A percentile compares a stretch with the other conserved stretches of the same genome.
phyloP scores from a whole-genome alignment of 2,113 vertebrate genomes.

The Silurus meridionalis region DNA sequence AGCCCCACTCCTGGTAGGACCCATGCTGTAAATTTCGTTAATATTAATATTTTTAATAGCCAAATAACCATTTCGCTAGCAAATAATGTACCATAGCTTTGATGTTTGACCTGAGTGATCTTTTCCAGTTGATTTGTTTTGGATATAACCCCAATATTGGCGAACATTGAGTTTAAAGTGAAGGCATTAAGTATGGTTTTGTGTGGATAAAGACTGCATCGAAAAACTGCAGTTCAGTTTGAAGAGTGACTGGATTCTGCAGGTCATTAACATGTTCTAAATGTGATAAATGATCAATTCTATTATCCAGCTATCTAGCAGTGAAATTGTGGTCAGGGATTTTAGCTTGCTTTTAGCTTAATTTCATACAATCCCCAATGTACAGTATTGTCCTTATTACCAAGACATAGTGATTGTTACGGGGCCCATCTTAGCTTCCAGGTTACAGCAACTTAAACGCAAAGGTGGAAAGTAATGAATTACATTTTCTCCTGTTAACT shows the following conservation, averaged over 20 bases:
- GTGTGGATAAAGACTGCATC: neutral
- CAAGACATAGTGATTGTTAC: no score
- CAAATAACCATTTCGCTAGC: neutral
- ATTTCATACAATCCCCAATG: no score
- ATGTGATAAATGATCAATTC: neutral
- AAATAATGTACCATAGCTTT: neutral
- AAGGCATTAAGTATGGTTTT: neutral
- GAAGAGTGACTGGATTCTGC: neutral
- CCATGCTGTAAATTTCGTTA: neutral
- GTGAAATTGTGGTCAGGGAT: neutral
- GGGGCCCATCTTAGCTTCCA: neutral
- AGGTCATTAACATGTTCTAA: neutral
- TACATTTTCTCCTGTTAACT: no score
- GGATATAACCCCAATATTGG: neutral
- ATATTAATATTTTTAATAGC: neutral
- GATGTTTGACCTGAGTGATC: neutral
- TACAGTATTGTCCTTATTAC: no score
- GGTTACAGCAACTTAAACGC: no score
- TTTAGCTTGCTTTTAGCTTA: no score
- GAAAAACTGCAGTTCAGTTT: neutral
- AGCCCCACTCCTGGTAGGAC: neutral
- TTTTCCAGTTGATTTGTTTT: neutral
- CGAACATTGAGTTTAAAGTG: neutral
- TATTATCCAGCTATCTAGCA: neutral
- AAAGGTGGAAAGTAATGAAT: no score